These are phyloP conservation scores for Limenitis arthemis DNA, from an alignment of 2,888 invertebrate genomes.

Conservation along the genomic window DNA sequence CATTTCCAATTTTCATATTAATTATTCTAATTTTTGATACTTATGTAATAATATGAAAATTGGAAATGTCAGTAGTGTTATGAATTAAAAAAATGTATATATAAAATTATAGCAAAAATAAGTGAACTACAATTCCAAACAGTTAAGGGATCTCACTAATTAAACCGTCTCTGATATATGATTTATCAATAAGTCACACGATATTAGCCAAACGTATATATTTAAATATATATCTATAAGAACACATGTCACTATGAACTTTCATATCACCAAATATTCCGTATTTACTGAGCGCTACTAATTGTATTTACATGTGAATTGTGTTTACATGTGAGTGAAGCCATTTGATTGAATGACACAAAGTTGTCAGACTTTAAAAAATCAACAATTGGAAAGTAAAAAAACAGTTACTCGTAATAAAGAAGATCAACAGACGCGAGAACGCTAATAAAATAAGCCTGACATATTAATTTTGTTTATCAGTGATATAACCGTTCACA, in stretches of 20 bases:
- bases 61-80: not conserved
- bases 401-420: too few relatives aligned
- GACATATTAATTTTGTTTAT: not conserved
- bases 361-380: too few relatives aligned
- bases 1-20: too few relatives aligned
- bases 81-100: not conserved
- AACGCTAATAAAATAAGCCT: not conserved
- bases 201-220: conserved; percentile 26
- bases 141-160: too few relatives aligned
- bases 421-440: too few relatives aligned
- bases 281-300: too few relatives aligned
- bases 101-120: conserved; percentile 3
- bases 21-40: too few relatives aligned
- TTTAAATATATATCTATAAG: not conserved
- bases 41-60: not conserved
- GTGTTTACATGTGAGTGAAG: too few relatives aligned
- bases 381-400: too few relatives aligned
- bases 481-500: conserved; percentile 38
- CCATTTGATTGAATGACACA: too few relatives aligned
- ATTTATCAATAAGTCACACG: conserved; percentile 25
- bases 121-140: not conserved
- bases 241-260: conserved; percentile 21
- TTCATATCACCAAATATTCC: not conserved
- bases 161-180: not conserved
- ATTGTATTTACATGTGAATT: too few relatives aligned